A percentile compares a stretch with the other conserved stretches of the same genome.
Evolutionary conservation across 2,113 vertebrate species (phyloP).

Genomic region (Sylvia atricapilla): DNA sequence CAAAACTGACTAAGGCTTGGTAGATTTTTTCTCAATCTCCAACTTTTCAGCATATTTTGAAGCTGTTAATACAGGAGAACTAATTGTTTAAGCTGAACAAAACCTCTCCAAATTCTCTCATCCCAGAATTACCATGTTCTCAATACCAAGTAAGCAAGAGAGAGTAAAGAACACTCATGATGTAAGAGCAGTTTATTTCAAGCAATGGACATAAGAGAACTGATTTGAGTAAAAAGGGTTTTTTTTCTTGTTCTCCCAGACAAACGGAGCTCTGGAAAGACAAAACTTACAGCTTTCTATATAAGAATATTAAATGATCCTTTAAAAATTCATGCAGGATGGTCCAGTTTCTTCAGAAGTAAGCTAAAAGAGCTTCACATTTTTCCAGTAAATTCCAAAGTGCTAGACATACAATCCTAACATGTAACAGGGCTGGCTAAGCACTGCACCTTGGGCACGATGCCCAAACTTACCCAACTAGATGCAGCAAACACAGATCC

Average conservation of each 20-base stretch:
- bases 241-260: background rate
- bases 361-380: background rate
- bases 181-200: background rate
- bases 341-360: background rate
- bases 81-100: background rate
- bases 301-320: background rate
- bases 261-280: background rate
- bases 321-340: background rate
- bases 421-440: background rate
- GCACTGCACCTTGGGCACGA: rapidly evolving
- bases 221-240: background rate
- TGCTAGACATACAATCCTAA: background rate
- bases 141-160: background rate
- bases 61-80: background rate
- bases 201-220: background rate
- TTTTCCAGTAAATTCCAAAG: background rate
- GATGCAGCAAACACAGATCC: background rate
- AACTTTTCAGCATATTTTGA: background rate
- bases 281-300: background rate
- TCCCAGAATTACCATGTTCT: background rate
- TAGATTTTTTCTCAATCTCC: background rate
- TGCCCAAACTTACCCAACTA: background rate
- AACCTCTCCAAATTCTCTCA: background rate
- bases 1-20: background rate
- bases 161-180: background rate